Evolutionary conservation across 1,140 invertebrate genomes (phyloP).

Genomic region (Lasaia peninsularis): DNA sequence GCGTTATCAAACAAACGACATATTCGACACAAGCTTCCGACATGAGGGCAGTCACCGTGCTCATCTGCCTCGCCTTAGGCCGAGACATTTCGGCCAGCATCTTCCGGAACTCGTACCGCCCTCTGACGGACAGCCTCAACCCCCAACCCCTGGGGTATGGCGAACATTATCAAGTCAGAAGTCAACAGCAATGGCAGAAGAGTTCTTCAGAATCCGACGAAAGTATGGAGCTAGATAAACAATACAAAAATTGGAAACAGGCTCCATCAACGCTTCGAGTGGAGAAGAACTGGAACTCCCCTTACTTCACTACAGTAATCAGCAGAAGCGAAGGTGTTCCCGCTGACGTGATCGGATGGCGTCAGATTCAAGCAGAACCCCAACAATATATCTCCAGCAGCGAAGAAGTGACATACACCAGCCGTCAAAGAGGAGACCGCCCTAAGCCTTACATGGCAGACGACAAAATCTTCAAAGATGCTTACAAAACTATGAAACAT

Average conservation of each 20-base stretch:
- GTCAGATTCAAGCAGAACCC: conserved; percentile 4
- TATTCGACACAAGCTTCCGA: conserved; percentile 22
- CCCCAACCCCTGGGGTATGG: conserved; percentile 34
- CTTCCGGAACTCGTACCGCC: conserved; percentile 38
- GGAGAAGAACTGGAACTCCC: conserved; percentile 29
- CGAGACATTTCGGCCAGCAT: conserved; percentile 43
- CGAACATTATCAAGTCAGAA: conserved; percentile 22
- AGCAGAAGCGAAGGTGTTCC: conserved; percentile 29
- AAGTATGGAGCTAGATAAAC: conserved; percentile 28
- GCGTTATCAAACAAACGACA: conserved; percentile 14
- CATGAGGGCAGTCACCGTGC: conserved; percentile 52
- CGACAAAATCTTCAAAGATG: conserved; percentile 45
- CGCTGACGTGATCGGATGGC: conserved; percentile 39
- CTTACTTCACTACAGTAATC: conserved; percentile 30
- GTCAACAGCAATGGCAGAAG: conserved; percentile 9
- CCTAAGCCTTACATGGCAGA: neutral
- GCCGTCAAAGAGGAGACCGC: neutral
- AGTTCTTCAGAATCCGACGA: conserved; percentile 17
- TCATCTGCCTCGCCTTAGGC: conserved; percentile 48
- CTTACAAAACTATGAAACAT: conserved; percentile 48
- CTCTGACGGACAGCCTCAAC: conserved; percentile 27
- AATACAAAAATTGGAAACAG: conserved; percentile 25
- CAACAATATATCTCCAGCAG: neutral
- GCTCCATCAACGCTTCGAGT: conserved; percentile 14
- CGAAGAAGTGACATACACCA: conserved; percentile 4